These are phyloP conservation scores for Neotoxoptera formosana DNA, from an alignment of 1,140 invertebrate genomes.

Conservation along the genomic window DNA sequence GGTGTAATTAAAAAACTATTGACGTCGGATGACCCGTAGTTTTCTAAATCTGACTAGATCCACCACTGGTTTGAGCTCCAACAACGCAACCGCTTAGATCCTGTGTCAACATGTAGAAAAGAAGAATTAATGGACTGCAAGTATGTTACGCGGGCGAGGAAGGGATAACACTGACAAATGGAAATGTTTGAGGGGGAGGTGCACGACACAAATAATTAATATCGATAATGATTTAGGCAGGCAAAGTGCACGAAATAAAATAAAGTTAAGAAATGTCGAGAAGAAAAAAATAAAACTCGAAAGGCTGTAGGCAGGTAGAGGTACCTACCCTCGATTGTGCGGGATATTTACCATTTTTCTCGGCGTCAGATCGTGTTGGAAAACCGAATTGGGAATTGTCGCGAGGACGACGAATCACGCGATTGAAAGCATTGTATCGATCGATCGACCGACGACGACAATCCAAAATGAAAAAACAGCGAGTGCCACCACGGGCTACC, in stretches of 20 bases:
- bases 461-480: not conserved
- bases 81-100: not conserved
- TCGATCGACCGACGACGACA: not conserved
- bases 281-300: not conserved
- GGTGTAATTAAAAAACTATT: not conserved
- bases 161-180: not conserved
- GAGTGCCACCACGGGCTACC: not conserved
- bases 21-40: not conserved
- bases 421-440: not conserved
- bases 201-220: not conserved
- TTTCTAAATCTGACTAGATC: not conserved
- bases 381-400: not conserved
- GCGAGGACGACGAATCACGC: not conserved
- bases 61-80: not conserved
- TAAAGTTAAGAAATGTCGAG: not conserved
- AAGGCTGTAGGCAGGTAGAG: too few relatives aligned
- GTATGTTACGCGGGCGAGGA: not conserved
- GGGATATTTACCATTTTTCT: conserved; percentile 43
- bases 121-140: not conserved
- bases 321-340: not conserved
- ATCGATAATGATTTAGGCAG: not conserved
- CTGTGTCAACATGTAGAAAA: not conserved
- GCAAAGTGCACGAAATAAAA: not conserved
- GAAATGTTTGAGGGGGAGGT: not conserved
- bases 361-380: not conserved